Conservation (phyloP, 2,888 invertebrate species). For the Drosophila colorata region DNA sequence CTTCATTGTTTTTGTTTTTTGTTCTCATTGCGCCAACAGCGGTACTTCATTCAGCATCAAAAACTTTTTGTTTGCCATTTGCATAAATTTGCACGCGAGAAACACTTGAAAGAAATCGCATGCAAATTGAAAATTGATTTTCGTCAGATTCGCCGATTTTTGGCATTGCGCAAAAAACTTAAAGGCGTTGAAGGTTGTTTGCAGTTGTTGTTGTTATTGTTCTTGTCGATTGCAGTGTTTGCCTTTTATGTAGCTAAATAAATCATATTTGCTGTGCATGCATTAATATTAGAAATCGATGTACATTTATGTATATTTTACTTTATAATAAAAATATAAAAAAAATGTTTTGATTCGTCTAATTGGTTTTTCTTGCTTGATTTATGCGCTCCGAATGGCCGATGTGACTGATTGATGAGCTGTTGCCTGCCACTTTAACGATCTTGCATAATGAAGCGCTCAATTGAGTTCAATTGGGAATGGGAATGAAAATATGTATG, state of each 20-base stretch:
- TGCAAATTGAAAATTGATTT: conserved; percentile 78
- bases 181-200: conserved; percentile 58
- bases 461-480: conserved; percentile 60
- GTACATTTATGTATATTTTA: conserved; percentile 9
- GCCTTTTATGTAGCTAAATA: conserved; percentile 44
- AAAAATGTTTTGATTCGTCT: conserved; percentile 64
- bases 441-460: conserved; percentile 61
- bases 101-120: conserved; percentile 66
- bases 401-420: conserved; percentile 67
- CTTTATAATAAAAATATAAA: conserved; percentile 10
- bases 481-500: conserved; percentile 9
- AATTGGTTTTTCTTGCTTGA: conserved; percentile 55
- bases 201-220: conserved; percentile 10
- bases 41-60: conserved; percentile 17
- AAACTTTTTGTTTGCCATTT: conserved; percentile 51
- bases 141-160: conserved; percentile 51
- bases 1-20: conserved; percentile 22
- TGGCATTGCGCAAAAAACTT: conserved; percentile 49
- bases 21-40: conserved; percentile 11
- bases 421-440: conserved; percentile 44
- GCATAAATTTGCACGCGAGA: conserved; percentile 74
- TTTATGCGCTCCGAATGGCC: conserved; percentile 47
- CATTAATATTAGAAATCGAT: conserved; percentile 18
- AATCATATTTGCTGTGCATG: conserved; percentile 60
- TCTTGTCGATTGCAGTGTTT: conserved; percentile 36